These are phyloP conservation scores for Molothrus ater DNA, from an alignment of 2,797 vertebrate genomes.

Conservation along the genomic window DNA sequence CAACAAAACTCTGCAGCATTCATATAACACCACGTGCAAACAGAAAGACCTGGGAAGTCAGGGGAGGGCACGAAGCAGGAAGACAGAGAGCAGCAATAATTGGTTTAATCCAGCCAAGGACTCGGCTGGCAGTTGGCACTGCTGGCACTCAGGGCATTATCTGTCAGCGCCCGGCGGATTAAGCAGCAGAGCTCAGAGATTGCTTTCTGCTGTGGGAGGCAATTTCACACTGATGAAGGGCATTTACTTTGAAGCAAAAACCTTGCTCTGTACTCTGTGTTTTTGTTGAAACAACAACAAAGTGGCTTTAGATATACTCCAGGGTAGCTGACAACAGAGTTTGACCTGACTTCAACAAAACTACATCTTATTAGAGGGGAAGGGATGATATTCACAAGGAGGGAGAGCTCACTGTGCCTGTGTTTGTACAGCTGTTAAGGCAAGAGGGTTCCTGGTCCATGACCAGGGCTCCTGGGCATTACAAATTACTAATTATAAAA, in stretches of 20 bases:
- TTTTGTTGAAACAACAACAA: not conserved
- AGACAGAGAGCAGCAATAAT: not conserved
- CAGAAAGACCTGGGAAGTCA: not conserved
- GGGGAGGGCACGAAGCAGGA: not conserved
- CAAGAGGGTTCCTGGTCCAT: not conserved
- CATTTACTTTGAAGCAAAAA: not conserved
- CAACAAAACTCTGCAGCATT: not conserved
- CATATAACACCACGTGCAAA: not conserved
- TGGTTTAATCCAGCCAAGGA: constrained; percentile 11
- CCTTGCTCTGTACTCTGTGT: not conserved
- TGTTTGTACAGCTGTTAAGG: not conserved
- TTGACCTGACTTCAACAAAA: not conserved
- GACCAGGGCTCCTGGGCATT: not conserved
- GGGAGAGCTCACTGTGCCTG: not conserved
- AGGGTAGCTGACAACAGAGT: not conserved
- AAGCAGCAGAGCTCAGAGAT: not conserved
- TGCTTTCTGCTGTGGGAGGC: not conserved
- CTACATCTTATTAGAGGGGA: not conserved
- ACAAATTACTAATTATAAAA: not conserved
- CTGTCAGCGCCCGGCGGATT: not conserved
- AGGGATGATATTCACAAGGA: not conserved
- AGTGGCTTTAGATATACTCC: not conserved
- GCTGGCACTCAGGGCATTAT: not conserved
- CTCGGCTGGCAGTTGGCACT: constrained; percentile 25
- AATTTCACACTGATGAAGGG: constrained; percentile 4